Evolutionary conservation across 2,888 invertebrate species (phyloP), one percentile per base, ranked within the genome.

Genomic region (Rhynchonema sp.): DNA sequence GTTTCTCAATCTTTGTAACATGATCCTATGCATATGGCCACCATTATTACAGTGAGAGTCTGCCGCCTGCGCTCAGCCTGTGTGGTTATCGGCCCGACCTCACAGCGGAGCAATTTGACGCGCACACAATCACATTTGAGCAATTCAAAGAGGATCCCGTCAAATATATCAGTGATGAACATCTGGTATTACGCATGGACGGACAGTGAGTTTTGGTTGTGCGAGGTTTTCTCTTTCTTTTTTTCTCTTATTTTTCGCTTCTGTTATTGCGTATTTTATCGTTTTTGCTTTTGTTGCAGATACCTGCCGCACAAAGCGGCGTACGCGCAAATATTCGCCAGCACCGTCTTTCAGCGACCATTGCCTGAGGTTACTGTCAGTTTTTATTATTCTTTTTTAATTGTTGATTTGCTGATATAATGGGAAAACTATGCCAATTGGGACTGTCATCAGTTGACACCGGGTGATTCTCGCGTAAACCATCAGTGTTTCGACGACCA

Each of bases 101-200:
- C 0, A 77, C 79, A 0, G 78, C 80, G 64, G 82, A 82, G 63
- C 78, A 79, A 62, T 85, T 85, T 68, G 76, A 80, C 66, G 79
- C 81, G 61, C 78, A 80, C 67, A 70, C 80, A 25, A 77, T 83
- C 20, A 79, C 80, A 3, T 83, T 79, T 68, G 81, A 81, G 62
- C 81, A 82, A 66, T 74, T 81, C 62, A 73, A 74, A 52, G 74
- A 77, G 58, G 84, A 86, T 75, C 85, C 87, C 3, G 6, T 56
- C 6, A 2, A 6, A 9, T 56, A 30, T 25, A 30, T 30, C 22
- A 27, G 13, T 23, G 23, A 46, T n/a, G 25, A n/a, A 46, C 17
- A 28, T 20, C 46, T 57, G 57, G 57, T 57, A 26, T 22, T 57
- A 17, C 20, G 57, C 22, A 57, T 57, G 26, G 46, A n/a, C 26